These are phyloP conservation scores for Chelonus insularis DNA, from an alignment of 1,140 invertebrate species.

Conservation along the genomic window DNA sequence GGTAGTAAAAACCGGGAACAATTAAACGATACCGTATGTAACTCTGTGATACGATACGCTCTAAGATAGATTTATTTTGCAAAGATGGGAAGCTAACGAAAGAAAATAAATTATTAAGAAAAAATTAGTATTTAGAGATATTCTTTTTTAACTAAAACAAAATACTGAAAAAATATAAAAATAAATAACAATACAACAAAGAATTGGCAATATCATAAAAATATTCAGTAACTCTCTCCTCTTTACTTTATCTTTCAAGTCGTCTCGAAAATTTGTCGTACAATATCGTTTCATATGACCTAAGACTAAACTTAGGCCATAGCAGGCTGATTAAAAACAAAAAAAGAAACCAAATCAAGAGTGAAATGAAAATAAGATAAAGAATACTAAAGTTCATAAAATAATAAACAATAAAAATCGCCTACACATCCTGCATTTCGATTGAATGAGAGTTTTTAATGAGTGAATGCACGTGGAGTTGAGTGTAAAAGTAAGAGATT, in stretches of 20 bases:
- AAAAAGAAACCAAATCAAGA: background rate
- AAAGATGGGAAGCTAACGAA: too few species aligned
- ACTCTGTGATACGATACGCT: conserved; percentile 58
- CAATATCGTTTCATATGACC: background rate
- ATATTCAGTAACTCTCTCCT: too few species aligned
- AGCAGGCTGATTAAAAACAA: background rate
- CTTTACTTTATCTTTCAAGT: background rate
- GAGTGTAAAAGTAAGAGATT: background rate
- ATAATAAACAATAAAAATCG: conserved; percentile 29
- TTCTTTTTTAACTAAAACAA: too few species aligned
- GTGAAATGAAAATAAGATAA: background rate
- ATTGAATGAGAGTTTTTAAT: background rate
- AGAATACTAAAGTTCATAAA: background rate
- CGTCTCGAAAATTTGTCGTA: background rate
- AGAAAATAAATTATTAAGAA: too few species aligned
- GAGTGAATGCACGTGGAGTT: background rate
- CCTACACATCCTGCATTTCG: conserved; percentile 30
- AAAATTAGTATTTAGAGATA: too few species aligned
- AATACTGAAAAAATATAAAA: too few species aligned
- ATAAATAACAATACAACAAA: too few species aligned
- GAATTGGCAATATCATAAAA: too few species aligned
- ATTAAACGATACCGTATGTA: conserved; percentile 51
- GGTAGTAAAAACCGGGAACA: conserved; percentile 39
- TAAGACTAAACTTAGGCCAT: conserved; percentile 11
- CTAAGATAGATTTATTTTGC: conserved; percentile 57